phyloP scores from a whole-genome alignment of 2,888 invertebrate genomes.

The Ametastegia equiseti region DNA sequence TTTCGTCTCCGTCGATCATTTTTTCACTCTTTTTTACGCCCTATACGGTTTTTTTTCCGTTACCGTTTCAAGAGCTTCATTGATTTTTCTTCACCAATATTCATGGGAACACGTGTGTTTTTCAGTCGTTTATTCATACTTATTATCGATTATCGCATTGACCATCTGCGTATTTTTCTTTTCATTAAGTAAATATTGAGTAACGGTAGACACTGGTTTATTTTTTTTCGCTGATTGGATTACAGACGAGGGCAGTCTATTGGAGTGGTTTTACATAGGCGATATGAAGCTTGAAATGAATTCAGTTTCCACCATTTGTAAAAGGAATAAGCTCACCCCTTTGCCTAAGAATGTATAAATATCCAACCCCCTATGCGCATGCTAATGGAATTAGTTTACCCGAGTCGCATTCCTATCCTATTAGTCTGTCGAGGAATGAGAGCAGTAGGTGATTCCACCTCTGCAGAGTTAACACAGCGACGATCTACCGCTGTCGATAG shows the following conservation, averaged over 20 bases:
- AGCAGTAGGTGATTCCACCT: slow-evolving; percentile 69
- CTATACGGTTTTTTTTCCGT: too few species aligned
- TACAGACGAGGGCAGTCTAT: not conserved
- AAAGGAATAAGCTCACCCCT: slow-evolving; percentile 2
- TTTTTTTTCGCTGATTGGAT: not conserved
- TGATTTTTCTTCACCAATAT: too few species aligned
- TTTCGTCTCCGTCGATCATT: not conserved
- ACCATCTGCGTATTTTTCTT: not conserved
- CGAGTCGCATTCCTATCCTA: slow-evolving; percentile 70
- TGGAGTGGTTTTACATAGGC: not conserved
- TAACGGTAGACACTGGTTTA: not conserved
- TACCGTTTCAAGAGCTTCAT: too few species aligned
- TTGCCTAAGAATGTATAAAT: slow-evolving; percentile 53
- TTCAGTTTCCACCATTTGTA: slow-evolving; percentile 2
- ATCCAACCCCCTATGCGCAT: slow-evolving; percentile 55
- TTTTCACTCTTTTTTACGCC: not conserved
- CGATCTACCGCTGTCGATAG: slow-evolving; percentile 71
- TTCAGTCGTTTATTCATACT: not conserved
- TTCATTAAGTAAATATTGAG: not conserved
- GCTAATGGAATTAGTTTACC: slow-evolving; percentile 74
- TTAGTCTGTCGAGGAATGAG: slow-evolving; percentile 70
- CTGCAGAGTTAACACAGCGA: slow-evolving; percentile 60
- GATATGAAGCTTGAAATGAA: not conserved
- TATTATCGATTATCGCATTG: not conserved
- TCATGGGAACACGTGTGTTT: not conserved